Percentiles rank a stretch among this genome's conserved stretches.
Conservation (phyloP, 2,113 vertebrate genomes). For the Catharus fuscescens region DNA sequence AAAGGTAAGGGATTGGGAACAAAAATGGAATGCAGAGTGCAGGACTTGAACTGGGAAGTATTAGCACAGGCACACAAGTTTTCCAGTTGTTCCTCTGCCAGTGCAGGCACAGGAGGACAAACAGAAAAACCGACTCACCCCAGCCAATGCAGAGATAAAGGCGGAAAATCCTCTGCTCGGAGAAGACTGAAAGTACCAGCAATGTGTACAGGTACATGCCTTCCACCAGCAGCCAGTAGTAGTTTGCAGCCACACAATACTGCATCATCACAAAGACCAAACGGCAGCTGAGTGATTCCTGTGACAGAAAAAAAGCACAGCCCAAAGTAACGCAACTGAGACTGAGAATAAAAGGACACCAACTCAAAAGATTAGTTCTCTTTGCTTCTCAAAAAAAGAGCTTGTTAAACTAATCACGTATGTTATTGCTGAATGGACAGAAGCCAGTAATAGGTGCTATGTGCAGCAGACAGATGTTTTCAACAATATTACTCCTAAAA, state of each 20-base stretch:
- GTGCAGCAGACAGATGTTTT: background rate
- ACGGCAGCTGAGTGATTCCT: slow-evolving; percentile 89
- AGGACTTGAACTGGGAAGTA: background rate
- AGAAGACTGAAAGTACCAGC: slow-evolving; percentile 89
- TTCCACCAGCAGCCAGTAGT: slow-evolving; percentile 97
- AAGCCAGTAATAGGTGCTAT: background rate
- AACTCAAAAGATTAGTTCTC: background rate
- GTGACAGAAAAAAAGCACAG: background rate
- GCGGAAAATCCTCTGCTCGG: slow-evolving; percentile 89
- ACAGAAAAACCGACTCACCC: slow-evolving; percentile 78
- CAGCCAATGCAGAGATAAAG: slow-evolving; percentile 92
- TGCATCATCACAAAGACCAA: slow-evolving; percentile 96
- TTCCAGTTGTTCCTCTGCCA: background rate
- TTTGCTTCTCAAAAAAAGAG: background rate
- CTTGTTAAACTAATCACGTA: background rate
- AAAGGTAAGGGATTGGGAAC: background rate
- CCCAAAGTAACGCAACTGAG: background rate
- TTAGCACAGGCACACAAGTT: background rate
- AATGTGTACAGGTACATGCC: slow-evolving; percentile 94
- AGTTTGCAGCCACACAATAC: slow-evolving; percentile 95
- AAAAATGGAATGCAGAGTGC: background rate
- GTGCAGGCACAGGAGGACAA: background rate
- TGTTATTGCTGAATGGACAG: background rate
- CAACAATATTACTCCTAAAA: background rate
- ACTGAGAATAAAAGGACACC: background rate